Evolutionary conservation across 2,113 vertebrate species (phyloP).

Genomic region (Phoxinus phoxinus): DNA sequence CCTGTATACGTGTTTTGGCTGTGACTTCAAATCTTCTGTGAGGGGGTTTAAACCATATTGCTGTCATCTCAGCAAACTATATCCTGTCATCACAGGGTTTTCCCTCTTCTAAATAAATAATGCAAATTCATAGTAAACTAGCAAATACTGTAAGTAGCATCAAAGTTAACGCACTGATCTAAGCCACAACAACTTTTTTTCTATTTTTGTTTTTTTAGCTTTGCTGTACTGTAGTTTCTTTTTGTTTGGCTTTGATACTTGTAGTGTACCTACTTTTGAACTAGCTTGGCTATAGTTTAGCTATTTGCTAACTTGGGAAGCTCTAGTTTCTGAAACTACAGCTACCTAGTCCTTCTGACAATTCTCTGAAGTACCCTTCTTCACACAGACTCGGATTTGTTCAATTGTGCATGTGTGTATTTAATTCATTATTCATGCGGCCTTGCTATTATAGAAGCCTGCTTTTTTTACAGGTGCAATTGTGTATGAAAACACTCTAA

Average conservation of each 20-base stretch:
- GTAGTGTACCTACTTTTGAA: background rate
- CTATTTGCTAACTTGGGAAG: background rate
- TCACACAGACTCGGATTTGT: background rate
- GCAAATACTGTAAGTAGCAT: background rate
- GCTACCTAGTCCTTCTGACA: background rate
- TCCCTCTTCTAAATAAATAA: constrained; percentile 16
- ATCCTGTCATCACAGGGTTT: constrained; percentile 19
- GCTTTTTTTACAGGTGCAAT: constrained; percentile 2
- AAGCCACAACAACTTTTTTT: background rate
- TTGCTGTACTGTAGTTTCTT: background rate
- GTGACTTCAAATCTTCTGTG: constrained; percentile 61
- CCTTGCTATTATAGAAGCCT: background rate
- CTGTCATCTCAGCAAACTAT: constrained; percentile 43
- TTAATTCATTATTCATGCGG: background rate
- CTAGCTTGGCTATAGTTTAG: background rate
- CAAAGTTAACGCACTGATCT: background rate
- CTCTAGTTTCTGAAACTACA: background rate
- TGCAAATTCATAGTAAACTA: background rate
- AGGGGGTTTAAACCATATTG: constrained; percentile 58
- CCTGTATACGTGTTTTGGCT: constrained; percentile 54
- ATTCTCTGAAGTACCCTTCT: background rate
- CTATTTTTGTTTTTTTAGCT: background rate
- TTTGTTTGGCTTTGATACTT: background rate
- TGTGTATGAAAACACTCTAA: constrained; percentile 17
- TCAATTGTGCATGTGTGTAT: background rate